These are phyloP conservation scores for Dusona sp. DNA, from an alignment of 2,888 invertebrate species.

Conservation along the genomic window DNA sequence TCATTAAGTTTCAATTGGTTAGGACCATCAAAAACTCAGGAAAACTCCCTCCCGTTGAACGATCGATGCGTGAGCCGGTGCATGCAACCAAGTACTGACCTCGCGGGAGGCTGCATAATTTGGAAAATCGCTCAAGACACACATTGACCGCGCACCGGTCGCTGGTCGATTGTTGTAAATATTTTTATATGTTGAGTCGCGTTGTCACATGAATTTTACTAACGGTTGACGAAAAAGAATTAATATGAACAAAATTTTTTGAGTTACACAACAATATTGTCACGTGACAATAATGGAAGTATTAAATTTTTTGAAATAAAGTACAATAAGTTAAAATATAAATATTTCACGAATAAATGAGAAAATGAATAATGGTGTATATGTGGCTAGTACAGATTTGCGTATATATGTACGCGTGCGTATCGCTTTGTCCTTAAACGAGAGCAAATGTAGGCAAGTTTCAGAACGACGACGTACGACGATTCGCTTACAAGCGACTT, in stretches of 20 bases:
- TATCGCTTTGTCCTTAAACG: conserved; percentile 39
- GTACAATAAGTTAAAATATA: neutral
- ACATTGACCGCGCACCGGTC: too few species aligned
- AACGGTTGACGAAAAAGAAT: neutral
- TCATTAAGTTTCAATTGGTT: too few species aligned
- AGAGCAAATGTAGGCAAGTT: conserved; percentile 23
- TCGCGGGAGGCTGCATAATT: too few species aligned
- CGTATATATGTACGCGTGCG: neutral
- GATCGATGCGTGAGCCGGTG: too few species aligned
- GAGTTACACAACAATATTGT: neutral
- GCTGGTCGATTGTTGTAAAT: too few species aligned
- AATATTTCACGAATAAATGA: neutral
- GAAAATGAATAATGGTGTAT: neutral
- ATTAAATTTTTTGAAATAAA: neutral
- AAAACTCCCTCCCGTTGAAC: too few species aligned
- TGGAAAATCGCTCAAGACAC: too few species aligned
- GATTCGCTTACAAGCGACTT: conserved; percentile 32
- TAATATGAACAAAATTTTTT: neutral
- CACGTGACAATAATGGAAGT: too few species aligned
- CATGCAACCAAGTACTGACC: too few species aligned
- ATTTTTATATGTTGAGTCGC: neutral
- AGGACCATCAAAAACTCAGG: too few species aligned
- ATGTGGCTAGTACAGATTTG: neutral
- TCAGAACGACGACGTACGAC: conserved; percentile 13
- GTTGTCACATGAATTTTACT: neutral